phyloP scores from a whole-genome alignment of 2,113 vertebrate genomes.

The Pantherophis guttatus region DNA sequence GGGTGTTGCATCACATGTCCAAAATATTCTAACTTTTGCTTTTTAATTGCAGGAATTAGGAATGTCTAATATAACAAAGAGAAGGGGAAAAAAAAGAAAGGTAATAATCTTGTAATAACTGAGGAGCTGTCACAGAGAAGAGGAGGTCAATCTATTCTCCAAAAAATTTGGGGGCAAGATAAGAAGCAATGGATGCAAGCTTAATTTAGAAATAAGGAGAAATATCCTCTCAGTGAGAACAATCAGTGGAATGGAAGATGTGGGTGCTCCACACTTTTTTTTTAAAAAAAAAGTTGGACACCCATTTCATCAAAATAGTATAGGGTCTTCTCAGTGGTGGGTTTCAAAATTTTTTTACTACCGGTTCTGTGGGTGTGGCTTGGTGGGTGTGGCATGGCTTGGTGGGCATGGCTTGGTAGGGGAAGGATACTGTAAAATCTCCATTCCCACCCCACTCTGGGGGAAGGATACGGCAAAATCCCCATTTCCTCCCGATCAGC shows the following conservation, averaged over 20 bases:
- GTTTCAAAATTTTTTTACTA: too few species aligned
- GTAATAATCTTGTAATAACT: not conserved
- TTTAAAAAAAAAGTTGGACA: too few species aligned
- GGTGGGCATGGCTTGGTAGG: too few species aligned
- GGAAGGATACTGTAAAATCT: too few species aligned
- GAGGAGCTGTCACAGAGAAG: not conserved
- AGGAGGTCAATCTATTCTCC: not conserved
- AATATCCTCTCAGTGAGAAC: not conserved
- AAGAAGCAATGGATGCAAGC: not conserved
- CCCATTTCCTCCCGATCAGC: too few species aligned
- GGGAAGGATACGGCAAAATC: too few species aligned
- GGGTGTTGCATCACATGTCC: too few species aligned
- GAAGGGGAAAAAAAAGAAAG: not conserved
- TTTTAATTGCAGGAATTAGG: not conserved
- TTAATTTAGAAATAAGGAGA: not conserved
- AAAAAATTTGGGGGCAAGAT: not conserved
- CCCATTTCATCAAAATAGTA: not conserved
- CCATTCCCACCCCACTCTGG: too few species aligned
- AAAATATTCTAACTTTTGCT: too few species aligned
- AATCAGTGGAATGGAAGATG: not conserved
- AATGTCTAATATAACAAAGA: not conserved
- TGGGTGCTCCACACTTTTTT: not conserved
- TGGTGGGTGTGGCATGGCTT: too few species aligned
- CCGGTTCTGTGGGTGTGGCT: too few species aligned
- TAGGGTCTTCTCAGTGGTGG: not conserved